These are phyloP conservation scores for Sebastes diaconus DNA, from an alignment of 2,797 vertebrate species.

Conservation along the genomic window DNA sequence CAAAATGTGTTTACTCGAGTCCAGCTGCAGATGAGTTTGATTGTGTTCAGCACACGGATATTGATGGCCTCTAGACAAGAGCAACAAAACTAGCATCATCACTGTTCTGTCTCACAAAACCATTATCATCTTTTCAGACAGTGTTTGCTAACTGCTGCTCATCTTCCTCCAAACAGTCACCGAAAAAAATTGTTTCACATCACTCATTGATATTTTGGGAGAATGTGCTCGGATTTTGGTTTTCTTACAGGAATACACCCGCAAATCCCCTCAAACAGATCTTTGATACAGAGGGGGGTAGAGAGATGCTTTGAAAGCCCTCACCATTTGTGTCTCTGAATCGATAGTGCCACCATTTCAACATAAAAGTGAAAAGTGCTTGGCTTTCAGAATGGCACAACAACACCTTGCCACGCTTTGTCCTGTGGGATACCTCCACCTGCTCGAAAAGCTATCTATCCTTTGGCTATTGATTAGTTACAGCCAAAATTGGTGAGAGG, in stretches of 20 bases:
- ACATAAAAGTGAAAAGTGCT: slow-evolving; percentile 50
- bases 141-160: not conserved
- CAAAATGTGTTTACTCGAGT: slow-evolving; percentile 37
- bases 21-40: slow-evolving; percentile 19
- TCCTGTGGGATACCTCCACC: slow-evolving; percentile 49
- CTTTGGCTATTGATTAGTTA: slow-evolving; percentile 41
- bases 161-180: not conserved
- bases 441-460: slow-evolving; percentile 40
- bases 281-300: slow-evolving; percentile 36
- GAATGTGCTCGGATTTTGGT: slow-evolving; percentile 29
- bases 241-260: slow-evolving; percentile 24
- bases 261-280: slow-evolving; percentile 51
- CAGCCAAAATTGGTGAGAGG: not conserved
- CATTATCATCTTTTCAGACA: not conserved
- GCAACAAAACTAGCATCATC: not conserved
- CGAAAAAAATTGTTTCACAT: not conserved
- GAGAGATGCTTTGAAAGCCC: slow-evolving; percentile 55
- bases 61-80: slow-evolving; percentile 20
- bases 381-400: slow-evolving; percentile 37
- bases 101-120: not conserved
- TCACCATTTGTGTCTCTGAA: slow-evolving; percentile 41
- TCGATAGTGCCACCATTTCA: slow-evolving; percentile 59
- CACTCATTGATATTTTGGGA: slow-evolving; percentile 10
- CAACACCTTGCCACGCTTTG: slow-evolving; percentile 26
- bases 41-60: slow-evolving; percentile 7